Evolutionary conservation across 2,888 invertebrate genomes (phyloP), one percentile per base, ranked within the genome.

Genomic region (Temnothorax rugatulus): DNA sequence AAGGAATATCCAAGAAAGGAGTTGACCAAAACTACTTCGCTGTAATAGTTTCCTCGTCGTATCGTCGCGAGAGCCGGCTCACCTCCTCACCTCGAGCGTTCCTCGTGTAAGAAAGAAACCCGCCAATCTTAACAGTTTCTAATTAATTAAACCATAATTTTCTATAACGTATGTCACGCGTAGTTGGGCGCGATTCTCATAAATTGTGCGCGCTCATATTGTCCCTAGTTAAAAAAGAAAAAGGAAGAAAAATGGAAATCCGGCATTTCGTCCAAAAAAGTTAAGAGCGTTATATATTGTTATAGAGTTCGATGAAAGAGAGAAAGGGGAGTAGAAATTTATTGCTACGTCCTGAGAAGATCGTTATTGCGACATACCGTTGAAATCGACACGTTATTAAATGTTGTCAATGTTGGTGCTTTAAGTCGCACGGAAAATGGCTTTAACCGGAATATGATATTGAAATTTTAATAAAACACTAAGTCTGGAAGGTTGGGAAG

Each of bases 291-390:
- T 88, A 29, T 34, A 86, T 89, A 90, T 92, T 91, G 92, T 92
- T 92, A 91, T 92, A 91, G 90, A 91, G 91, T 91, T 92, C 87
- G 85, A 87, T 82, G 83, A 34, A 34, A 34, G 41, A 69, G 69
- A 84, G 50, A 68, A 84, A 84, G 38, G 15, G 25, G 0, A 79
- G 34, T 81, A 82, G 84, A 82, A 83, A 89, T 83, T 64, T 71
- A 83, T 87, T 82, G 87, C 82, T 82, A 83, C 79, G 83, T 90
- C 86, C 86, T 89, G 73, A 81, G 8, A 90, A 90, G 88, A 89
- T 87, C 75, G 59, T 85, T 69, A 71, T 71, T 59, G 50, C 83
- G 63, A 71, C 61, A 75, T 83, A 57, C 38, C 68, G 75, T 77
- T 84, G 68, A 54, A 71, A 84, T 73, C 54, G 64, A 63, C 69